A percentile compares a stretch with the other conserved stretches of the same genome.
phyloP scores from a whole-genome alignment of 2,797 vertebrate species.

The Sebastes flavidus region DNA sequence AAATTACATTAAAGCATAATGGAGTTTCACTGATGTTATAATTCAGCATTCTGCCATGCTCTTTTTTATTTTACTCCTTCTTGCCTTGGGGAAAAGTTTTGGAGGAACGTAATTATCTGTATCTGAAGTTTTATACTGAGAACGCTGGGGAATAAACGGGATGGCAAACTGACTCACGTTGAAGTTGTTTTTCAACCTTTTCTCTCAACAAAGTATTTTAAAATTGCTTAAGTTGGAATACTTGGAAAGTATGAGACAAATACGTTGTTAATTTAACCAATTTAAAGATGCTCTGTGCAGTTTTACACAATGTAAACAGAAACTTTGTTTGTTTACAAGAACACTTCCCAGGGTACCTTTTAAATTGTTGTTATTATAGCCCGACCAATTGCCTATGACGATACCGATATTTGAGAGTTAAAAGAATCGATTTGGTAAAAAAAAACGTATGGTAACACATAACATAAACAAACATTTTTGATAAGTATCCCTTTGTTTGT shows the following conservation, averaged over 20 bases:
- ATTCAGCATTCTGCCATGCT: constrained; percentile 12
- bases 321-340: not conserved
- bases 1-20: constrained; percentile 44
- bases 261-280: not conserved
- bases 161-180: constrained; percentile 1
- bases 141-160: not conserved
- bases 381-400: too few relatives aligned
- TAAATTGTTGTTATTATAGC: not conserved
- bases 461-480: too few relatives aligned
- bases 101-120: constrained; percentile 10
- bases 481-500: too few relatives aligned
- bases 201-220: not conserved
- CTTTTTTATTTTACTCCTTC: not conserved
- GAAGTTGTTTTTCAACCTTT: not conserved
- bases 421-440: too few relatives aligned
- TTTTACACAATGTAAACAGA: not conserved
- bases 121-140: constrained; percentile 10
- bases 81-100: constrained; percentile 27
- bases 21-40: constrained; percentile 18
- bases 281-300: not conserved
- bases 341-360: not conserved
- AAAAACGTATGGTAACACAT: too few relatives aligned
- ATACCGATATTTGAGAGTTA: not conserved
- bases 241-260: not conserved
- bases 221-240: not conserved